phyloP scores from a whole-genome alignment of 2,113 vertebrate genomes.

The Mixornis gularis region DNA sequence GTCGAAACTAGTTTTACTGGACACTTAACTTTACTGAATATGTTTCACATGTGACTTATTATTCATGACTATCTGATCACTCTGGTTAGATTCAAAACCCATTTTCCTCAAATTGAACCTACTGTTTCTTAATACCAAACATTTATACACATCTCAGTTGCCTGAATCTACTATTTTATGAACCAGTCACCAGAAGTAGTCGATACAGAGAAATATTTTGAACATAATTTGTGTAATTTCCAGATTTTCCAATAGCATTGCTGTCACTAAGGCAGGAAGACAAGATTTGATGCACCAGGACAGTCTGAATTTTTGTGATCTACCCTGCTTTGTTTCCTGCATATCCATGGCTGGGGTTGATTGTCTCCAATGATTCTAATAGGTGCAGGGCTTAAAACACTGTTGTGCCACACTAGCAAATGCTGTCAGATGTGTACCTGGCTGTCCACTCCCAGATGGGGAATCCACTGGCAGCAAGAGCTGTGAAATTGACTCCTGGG shows the following conservation, averaged over 20 bases:
- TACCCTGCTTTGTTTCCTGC: background rate
- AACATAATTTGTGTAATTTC: background rate
- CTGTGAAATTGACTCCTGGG: background rate
- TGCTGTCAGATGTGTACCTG: background rate
- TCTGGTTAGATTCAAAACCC: background rate
- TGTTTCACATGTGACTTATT: slow-evolving; percentile 48
- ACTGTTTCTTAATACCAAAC: background rate
- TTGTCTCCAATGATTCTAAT: background rate
- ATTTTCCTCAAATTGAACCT: background rate
- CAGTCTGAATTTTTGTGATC: background rate
- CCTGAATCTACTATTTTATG: background rate
- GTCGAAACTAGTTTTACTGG: slow-evolving; percentile 65
- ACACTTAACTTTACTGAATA: slow-evolving; percentile 58
- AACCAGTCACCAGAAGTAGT: background rate
- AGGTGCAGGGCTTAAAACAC: background rate
- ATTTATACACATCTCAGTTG: background rate
- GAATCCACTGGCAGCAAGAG: background rate
- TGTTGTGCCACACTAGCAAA: background rate
- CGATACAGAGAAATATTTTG: background rate
- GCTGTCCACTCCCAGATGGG: background rate
- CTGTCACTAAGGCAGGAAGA: background rate
- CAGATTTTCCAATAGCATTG: background rate
- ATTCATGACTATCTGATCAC: background rate
- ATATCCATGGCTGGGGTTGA: background rate
- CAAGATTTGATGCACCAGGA: background rate